A percentile compares a stretch with the other conserved stretches of the same genome.
Evolutionary conservation across 2,113 vertebrate species (phyloP).

Genomic region (Capricornis sumatraensis): DNA sequence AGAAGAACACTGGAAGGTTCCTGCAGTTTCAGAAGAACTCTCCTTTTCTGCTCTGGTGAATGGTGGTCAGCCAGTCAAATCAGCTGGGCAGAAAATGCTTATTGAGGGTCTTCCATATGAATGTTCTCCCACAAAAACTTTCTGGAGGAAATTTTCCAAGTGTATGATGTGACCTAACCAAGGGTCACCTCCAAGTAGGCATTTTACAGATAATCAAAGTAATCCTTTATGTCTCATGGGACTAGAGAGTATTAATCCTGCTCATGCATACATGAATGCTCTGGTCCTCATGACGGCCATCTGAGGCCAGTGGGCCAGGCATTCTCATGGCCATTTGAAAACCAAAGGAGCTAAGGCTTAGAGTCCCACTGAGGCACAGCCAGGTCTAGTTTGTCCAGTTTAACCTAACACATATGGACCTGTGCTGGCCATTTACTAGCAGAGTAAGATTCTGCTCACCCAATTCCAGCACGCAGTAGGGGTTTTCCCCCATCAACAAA

Average conservation of each 20-base stretch:
- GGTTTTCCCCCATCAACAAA: not conserved
- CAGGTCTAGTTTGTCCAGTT: not conserved
- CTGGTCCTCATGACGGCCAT: not conserved
- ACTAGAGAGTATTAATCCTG: not conserved
- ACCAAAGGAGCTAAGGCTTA: not conserved
- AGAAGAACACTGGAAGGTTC: not conserved
- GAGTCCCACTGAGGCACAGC: not conserved
- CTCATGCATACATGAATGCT: fast-evolving
- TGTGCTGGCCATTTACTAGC: not conserved
- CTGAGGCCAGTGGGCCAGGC: not conserved
- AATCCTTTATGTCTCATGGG: not conserved
- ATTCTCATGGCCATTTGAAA: not conserved
- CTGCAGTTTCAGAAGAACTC: not conserved
- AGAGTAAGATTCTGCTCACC: not conserved
- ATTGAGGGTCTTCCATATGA: not conserved
- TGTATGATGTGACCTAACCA: not conserved
- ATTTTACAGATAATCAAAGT: not conserved
- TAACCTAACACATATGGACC: not conserved
- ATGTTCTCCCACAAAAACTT: not conserved
- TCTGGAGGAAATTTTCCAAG: not conserved
- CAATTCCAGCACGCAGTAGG: not conserved
- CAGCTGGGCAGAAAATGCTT: not conserved
- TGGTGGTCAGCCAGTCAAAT: not conserved
- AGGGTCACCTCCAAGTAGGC: not conserved
- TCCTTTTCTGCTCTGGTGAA: not conserved